Evolutionary conservation across 2,797 vertebrate species (phyloP), one percentile per base, ranked within the genome.

Genomic region (Salarias fasciatus): DNA sequence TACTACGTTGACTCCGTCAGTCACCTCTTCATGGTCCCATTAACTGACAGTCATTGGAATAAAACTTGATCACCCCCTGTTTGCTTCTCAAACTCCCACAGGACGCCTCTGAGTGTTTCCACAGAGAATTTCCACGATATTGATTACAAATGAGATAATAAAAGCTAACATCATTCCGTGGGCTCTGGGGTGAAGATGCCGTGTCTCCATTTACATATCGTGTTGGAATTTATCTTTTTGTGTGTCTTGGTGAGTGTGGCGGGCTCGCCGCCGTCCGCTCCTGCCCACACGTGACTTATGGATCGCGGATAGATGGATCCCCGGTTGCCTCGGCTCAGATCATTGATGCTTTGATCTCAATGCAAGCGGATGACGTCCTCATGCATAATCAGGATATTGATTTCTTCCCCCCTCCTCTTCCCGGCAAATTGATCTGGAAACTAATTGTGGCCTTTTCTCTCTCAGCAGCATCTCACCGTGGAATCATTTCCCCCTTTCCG

Each of bases 371-470:
- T 88, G 82, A 88, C 58, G 67, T 82, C 74, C 75, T 84, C 71
- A 60, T 78, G 84, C 87, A 89, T 91, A 90, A 89, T 89, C 81
- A 86, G 80, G 47, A 28, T 67, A 92, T 92, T 57, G 90, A 92
- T 91, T 76, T 63, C 4, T 5, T 29, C 12, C 31, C 31, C n/a
- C 50, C 54, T 59, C 71, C 46, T 71, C 73, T 73, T 72, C 74
- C 63, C 58, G 48, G 71, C 62, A 77, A 81, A 91, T 91, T 90
- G 90, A 91, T 90, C 65, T 54, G 57, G 49, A 73, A 82, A 87
- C 85, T 88, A 91, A 92, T 91, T 82, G 86, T 89, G 86, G 68
- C 86, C 88, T 90, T 89, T 86, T 83, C 78, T 75, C 51, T 79
- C 67, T 74, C 49, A 29, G 79, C 72, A 68, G 56, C 70, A 42